Evolutionary conservation across 2,797 vertebrate genomes (phyloP).

Genomic region (Trachurus trachurus): DNA sequence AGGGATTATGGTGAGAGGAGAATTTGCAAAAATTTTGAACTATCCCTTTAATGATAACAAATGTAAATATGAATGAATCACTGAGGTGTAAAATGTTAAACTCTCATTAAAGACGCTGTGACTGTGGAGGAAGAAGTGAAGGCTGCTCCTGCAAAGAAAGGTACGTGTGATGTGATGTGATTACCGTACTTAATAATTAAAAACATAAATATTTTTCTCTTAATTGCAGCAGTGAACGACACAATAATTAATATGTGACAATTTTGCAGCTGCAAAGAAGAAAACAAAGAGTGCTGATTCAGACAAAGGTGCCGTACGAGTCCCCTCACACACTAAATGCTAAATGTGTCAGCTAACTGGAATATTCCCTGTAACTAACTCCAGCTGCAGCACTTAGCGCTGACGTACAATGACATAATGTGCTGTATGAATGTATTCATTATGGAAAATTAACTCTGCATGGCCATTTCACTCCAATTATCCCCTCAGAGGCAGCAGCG

Average conservation of each 20-base stretch:
- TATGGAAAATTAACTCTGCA: slow-evolving; percentile 40
- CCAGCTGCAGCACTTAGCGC: slow-evolving; percentile 25
- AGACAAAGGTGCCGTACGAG: slow-evolving; percentile 61
- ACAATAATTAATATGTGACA: slow-evolving; percentile 16
- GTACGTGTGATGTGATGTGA: slow-evolving; percentile 37
- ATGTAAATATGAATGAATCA: no score
- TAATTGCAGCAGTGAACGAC: background rate
- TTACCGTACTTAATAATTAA: background rate
- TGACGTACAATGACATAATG: slow-evolving; percentile 16
- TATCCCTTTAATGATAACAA: no score
- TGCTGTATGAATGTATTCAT: slow-evolving; percentile 38
- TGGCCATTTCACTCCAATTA: slow-evolving; percentile 40
- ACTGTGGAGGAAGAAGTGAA: slow-evolving; percentile 53
- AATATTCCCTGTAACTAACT: slow-evolving; percentile 7
- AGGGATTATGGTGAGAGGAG: no score
- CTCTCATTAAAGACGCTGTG: slow-evolving; percentile 54
- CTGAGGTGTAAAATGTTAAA: no score
- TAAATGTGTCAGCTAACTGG: slow-evolving; percentile 24
- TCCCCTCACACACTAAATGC: background rate
- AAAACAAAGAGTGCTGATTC: slow-evolving; percentile 50
- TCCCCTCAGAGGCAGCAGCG: slow-evolving; percentile 52
- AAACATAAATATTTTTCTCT: background rate
- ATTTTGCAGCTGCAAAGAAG: slow-evolving; percentile 64
- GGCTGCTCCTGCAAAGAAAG: slow-evolving; percentile 60
- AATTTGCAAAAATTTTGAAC: no score